Base-by-base conservation (phyloP, 2,797 vertebrate genomes). In the Loris lydekkerianus region DNA sequence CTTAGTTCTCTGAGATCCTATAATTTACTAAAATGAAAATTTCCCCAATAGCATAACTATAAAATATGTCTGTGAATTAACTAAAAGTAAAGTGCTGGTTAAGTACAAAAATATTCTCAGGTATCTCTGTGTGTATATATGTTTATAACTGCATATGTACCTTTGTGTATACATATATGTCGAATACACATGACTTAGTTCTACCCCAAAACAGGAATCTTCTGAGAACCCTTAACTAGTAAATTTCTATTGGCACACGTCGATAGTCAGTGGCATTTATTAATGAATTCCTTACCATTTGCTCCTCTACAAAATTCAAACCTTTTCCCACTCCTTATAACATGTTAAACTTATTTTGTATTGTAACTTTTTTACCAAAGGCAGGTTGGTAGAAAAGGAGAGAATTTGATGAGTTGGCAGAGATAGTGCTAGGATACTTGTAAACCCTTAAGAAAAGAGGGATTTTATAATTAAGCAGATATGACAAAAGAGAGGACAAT, bases 331-430 rank as follows among this genome's bases (percentile, higher is more conserved):
- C 2, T 14, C 29, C n/a, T 83, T 83, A 76, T 77, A 82, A 65
- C 91, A 61, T 88, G 91, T 86, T 53, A 94, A 86, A 75, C 65
- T 93, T 56, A 67, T 65, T 91, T 91, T 89, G 29, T 95, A 86
- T 87, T 23, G 7, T 86, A 69, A 95, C 7, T 91, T 94, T 91
- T 14, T 81, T 25, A 81, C 84, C 23, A 95, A 63, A 3, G 20
- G 10, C 34, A 91, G 25, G 40, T 34, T 94, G 69, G 8, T 77
- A 88, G 43, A 58, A 70, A 94, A 87, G 80, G 25, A 80, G 23
- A 95, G n/a, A 94, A 91, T 4, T 49, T n/a, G 25, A 72, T 2
- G n/a, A 23, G 10, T 49, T 86, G 65, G 7, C 10, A 82, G 89
- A 93, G 21, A 78, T 29, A 40, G 23, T 21, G 13, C 25, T 75